Conservation (phyloP, 2,113 vertebrate species). For the Ovibos moschatus region DNA sequence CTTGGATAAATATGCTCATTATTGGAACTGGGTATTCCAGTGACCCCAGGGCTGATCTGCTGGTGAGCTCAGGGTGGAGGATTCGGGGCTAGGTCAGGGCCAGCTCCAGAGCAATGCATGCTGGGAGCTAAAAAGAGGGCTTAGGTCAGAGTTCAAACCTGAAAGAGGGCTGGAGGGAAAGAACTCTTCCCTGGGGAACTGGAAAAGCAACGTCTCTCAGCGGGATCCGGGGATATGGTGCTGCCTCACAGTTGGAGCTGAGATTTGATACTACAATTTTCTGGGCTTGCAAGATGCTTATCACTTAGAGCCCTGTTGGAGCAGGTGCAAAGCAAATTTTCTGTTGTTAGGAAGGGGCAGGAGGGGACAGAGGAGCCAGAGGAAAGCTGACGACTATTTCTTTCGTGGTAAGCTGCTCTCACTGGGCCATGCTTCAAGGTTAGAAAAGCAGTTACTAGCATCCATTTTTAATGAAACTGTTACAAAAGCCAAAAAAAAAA, state of each 20-base stretch:
- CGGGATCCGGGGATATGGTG: slow-evolving; percentile 46
- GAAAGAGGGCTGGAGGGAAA: slow-evolving; percentile 35
- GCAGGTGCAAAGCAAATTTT: slow-evolving; percentile 78
- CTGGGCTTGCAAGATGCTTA: slow-evolving; percentile 73
- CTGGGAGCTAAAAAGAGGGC: background rate
- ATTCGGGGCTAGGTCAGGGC: background rate
- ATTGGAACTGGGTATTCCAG: slow-evolving; percentile 76
- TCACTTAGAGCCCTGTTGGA: slow-evolving; percentile 75
- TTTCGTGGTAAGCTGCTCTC: background rate
- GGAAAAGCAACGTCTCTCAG: slow-evolving; percentile 54
- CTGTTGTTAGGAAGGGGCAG: slow-evolving; percentile 52
- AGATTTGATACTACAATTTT: slow-evolving; percentile 77
- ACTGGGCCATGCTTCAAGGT: background rate
- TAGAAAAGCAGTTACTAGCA: background rate
- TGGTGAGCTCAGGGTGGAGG: slow-evolving; percentile 63
- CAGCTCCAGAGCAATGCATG: slow-evolving; percentile 44
- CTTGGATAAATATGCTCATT: slow-evolving; percentile 56
- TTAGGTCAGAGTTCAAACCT: slow-evolving; percentile 71
- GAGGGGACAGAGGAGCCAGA: slow-evolving; percentile 49
- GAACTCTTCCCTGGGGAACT: slow-evolving; percentile 37
- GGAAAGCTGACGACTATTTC: slow-evolving; percentile 58
- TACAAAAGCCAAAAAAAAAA: slow-evolving; percentile 16
- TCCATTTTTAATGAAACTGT: slow-evolving; percentile 46
- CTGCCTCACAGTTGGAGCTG: slow-evolving; percentile 71
- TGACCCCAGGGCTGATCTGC: slow-evolving; percentile 75